Conservation (phyloP, 2,888 invertebrate genomes). For the Dermolepida albohirtum region DNA sequence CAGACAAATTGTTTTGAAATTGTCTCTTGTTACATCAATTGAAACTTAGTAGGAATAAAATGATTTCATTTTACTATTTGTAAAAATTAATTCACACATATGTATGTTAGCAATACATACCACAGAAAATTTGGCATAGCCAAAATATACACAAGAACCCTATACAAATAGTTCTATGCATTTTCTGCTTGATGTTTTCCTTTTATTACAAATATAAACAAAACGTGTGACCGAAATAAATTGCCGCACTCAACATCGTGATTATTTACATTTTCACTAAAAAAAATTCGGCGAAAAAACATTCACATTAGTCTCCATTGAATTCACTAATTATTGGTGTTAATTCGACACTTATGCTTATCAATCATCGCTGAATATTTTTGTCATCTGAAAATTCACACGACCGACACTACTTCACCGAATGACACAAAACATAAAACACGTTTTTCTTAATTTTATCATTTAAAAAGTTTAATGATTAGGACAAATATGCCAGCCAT, state of each 20-base stretch:
- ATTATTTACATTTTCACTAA: conserved; percentile 53
- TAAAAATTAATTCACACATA: conserved; percentile 10
- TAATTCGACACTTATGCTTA: conserved; percentile 32
- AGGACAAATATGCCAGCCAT: conserved; percentile 56
- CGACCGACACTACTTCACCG: conserved; percentile 27
- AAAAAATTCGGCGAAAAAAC: conserved; percentile 57
- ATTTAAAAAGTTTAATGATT: conserved; percentile 53
- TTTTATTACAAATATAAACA: conserved; percentile 29
- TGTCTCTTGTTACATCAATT: conserved; percentile 16
- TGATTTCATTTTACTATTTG: conserved; percentile 1
- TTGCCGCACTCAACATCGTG: conserved; percentile 44
- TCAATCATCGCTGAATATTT: conserved; percentile 28
- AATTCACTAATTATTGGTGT: conserved; percentile 42
- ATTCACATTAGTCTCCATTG: conserved; percentile 45
- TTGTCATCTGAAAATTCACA: conserved; percentile 11
- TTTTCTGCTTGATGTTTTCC: conserved; percentile 46
- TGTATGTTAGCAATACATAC: conserved; percentile 49
- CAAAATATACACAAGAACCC: conserved; percentile 58
- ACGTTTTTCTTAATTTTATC: conserved; percentile 46
- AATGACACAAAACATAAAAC: conserved; percentile 47
- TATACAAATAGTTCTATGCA: conserved; percentile 57
- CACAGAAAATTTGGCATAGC: conserved; percentile 58
- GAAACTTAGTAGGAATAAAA: conserved; percentile 8
- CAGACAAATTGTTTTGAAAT: conserved; percentile 20
- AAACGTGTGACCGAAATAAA: conserved; percentile 37